phyloP scores from a whole-genome alignment of 2,113 vertebrate genomes.

The Strix uralensis region DNA sequence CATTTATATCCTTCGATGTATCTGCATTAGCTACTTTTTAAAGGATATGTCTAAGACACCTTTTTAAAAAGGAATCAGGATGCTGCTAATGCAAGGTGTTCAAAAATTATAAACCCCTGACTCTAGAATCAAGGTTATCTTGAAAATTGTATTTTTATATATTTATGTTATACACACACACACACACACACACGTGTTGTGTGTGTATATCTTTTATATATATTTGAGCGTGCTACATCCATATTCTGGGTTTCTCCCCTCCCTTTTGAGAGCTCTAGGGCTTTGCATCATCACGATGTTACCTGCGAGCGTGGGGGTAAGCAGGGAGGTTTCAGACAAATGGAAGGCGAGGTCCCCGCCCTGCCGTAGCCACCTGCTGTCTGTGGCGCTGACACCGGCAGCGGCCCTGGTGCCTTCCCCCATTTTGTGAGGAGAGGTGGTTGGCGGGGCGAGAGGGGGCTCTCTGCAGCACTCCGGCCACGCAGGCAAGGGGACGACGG shows the following conservation, averaged over 20 bases:
- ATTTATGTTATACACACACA: not conserved
- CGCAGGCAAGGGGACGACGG: not conserved
- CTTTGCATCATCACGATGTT: not conserved
- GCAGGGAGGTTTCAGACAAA: not conserved
- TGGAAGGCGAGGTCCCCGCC: not conserved
- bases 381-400: not conserved
- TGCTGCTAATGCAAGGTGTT: not conserved
- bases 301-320: not conserved
- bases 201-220: not conserved
- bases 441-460: not conserved
- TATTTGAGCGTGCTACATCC: not conserved
- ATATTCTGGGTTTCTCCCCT: not conserved
- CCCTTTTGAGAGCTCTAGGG: not conserved
- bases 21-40: not conserved
- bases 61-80: not conserved
- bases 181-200: accelerated
- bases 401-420: no score
- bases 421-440: not conserved
- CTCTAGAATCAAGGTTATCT: not conserved
- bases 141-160: not conserved
- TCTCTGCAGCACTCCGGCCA: not conserved
- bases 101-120: not conserved
- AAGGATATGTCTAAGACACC: not conserved
- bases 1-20: not conserved
- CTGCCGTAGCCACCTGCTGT: not conserved